A percentile compares a stretch with the other conserved stretches of the same genome.
These are phyloP conservation scores for Glyphotaelius pellucidus DNA, from an alignment of 2,888 invertebrate species.

Conservation along the genomic window DNA sequence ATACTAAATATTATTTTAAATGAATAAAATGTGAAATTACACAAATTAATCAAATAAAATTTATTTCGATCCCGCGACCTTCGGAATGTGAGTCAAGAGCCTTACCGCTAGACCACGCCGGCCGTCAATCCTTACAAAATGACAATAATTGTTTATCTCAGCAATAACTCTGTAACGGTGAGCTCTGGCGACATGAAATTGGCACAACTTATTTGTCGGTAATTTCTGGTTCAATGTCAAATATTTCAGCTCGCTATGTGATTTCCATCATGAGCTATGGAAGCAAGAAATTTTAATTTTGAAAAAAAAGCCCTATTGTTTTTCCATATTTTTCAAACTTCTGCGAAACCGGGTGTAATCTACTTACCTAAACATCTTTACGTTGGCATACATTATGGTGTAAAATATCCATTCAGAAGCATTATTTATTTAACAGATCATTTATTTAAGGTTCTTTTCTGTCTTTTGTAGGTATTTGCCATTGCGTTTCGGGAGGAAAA, in stretches of 20 bases:
- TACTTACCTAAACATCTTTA: not conserved
- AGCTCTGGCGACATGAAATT: not conserved
- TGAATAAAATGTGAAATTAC: too few species aligned
- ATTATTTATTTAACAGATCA: not conserved
- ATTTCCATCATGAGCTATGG: too few species aligned
- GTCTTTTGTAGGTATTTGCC: not conserved
- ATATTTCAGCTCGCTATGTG: not conserved
- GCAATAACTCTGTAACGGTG: not conserved
- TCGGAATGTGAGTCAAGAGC: too few species aligned
- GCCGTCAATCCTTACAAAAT: not conserved
- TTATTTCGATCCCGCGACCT: too few species aligned
- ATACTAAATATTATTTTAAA: too few species aligned
- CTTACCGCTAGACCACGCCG: too few species aligned
- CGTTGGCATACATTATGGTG: not conserved
- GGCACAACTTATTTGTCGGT: not conserved
- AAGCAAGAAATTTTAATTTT: too few species aligned
- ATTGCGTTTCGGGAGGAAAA: conserved; percentile 13
- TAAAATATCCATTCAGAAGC: not conserved
- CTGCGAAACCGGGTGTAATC: not conserved
- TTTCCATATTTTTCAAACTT: too few species aligned
- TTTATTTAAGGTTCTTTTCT: not conserved
- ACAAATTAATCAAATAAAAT: too few species aligned
- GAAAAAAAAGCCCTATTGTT: too few species aligned
- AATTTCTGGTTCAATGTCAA: not conserved
- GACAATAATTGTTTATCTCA: not conserved